Base-by-base conservation (phyloP, 1,140 invertebrate genomes). In the Monomorium pharaonis region DNA sequence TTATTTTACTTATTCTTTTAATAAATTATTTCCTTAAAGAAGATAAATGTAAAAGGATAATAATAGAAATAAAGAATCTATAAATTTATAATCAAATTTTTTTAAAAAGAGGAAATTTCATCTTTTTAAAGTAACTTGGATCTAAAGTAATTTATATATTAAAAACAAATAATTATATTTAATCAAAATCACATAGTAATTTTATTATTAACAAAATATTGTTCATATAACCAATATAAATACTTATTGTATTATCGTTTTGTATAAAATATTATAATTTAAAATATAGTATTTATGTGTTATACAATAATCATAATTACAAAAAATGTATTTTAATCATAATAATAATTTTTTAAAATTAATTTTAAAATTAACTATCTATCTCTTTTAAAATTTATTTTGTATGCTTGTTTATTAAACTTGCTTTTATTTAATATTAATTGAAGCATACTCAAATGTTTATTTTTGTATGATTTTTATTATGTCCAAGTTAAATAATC, bases 81-180 rank as follows among this genome's bases (percentile, higher is more conserved):
- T 72, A 1, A 12, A 16, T 24, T n/a, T 12, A 0, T 12, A 0
- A 42, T 70, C 2, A 21, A 42, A 42, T 49, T 65, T 44, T 76
- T 76, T 7, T 24, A 6, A 21, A 76, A 62, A 76, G 27, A 27
- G 2, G 6, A 2, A 37, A 54, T 1, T 1, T 49, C 12, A 51
- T 0, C 27, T 24, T n/a, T 63, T 62, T 14, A 5, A 14, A 4
- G n/a, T n/a, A n/a, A n/a, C n/a, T n/a, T n/a, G n/a, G n/a, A n/a
- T n/a, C n/a, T n/a, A n/a, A n/a, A n/a, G n/a, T 67, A 60, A 69
- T 49, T 69, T 69, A 27, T 16, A 49, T n/a, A 47, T 47, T 18
- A 16, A 69, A n/a, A 47, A 49, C 9, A 49, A 33, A 69, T 27
- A 49, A 69, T 44, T 49, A 69, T 18, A 18, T 16, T 69, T 27